Evolutionary conservation across 2,797 vertebrate species (phyloP), one percentile per base, ranked within the genome.

Genomic region (Meriones psammophilus): DNA sequence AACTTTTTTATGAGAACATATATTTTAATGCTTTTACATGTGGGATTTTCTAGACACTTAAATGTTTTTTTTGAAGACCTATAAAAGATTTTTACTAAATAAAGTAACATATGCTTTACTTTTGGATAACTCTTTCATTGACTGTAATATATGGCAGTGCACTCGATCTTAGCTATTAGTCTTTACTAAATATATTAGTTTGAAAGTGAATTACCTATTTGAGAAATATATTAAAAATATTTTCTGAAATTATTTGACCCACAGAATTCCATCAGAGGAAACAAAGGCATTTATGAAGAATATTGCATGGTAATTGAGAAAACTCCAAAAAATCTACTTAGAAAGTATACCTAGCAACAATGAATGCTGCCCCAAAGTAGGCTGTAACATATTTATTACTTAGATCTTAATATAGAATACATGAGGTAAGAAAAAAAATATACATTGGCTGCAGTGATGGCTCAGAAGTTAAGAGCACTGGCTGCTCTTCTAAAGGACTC

Each of bases 221-320:
- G 60, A 96, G 58, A 95, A 92, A 84, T 24, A 77, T 92, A 93
- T 93, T 94, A 94, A 96, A 96, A 87, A 90, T 85, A 36, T 94
- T 84, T 80, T 89, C 68, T 96, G 88, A 93, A 93, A 94, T 90
- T 94, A 22, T 77, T 96, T 93, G 56, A 94, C 93, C 66, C 30
- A 91, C 77, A 14, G 2, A 42, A 12, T 96, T 93, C 60, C 71
- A 88, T 90, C 50, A 93, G 46, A 95, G 77, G 24, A 95, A 96
- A 78, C 71, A 83, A 92, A 88, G 95, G 4, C 10, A 39, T 33
- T 91, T 90, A 85, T 83, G 9, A 42, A 94, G 83, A 74, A 78
- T 26, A 9, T 74, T 92, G 64, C 36, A 36, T 68, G 18, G 7
- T 66, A 89, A 91, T 42, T 68, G 36, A 36, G 18, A 77, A 90